Base-by-base conservation (phyloP, 2,113 vertebrate species). In the Tyrannus savana region DNA sequence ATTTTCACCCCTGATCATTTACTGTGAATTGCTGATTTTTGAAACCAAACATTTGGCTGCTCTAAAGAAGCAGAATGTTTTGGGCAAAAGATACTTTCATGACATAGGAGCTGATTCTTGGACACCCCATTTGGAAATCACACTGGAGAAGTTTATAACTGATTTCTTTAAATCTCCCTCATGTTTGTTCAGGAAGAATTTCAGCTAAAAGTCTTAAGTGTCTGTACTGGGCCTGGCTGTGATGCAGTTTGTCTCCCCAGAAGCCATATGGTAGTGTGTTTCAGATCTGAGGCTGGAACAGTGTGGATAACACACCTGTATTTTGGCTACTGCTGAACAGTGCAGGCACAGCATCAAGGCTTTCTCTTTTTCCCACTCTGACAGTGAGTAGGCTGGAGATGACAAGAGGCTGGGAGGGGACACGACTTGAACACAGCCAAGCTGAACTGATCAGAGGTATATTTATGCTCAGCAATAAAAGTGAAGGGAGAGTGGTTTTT, bases 301-400 rank as follows among this genome's bases (percentile, higher is more conserved):
- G 33, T 25, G 44, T 1, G 1, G 3, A 4, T 30, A 25, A n/a
- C 18, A 22, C 49, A 21, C 12, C 23, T 1, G 0, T 63, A 0
- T 59, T 79, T 63, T 69, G 39, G 55, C 5, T 58, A 2, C 12
- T 69, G 55, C 23, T 49, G 8, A n/a, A 33, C 23, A 31, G 30
- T 23, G 37, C 25, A 73, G 69, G 42, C 53, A 77, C 52, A 85
- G 46, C 58, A 19, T 22, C 13, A 6, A 52, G 49, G 64, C 17
- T 46, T 66, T 56, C 15, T 37, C 28, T 35, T 69, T 49, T 31
- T 13, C 33, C 18, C 35, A 18, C 35, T 49, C 30, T 58, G 44
- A 4, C 39, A 18, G 3, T 1, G 9, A 24, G 42, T 28, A 59
- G 37, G 47, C 11, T 41, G 62, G 39, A 10, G 68, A 10, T 62